These are phyloP conservation scores for Troides oblongomaculatus DNA, from an alignment of 2,888 invertebrate genomes.

Conservation along the genomic window DNA sequence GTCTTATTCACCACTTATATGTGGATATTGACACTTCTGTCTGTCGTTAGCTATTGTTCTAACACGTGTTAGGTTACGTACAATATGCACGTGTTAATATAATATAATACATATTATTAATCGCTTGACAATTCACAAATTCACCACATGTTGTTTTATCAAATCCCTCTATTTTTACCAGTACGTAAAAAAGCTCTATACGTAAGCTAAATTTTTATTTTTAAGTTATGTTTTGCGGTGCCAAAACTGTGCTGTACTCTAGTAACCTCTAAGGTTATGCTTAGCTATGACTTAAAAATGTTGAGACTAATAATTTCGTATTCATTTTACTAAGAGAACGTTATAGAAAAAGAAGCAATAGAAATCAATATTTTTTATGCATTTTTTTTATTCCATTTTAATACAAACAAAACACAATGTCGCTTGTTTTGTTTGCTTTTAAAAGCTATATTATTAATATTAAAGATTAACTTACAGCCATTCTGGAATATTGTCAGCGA, in stretches of 20 bases:
- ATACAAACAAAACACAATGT: too few species aligned
- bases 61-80: slow-evolving; percentile 67
- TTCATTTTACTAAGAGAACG: too few species aligned
- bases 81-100: slow-evolving; percentile 58
- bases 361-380: too few species aligned
- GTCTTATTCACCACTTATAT: slow-evolving; percentile 62
- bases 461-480: not conserved
- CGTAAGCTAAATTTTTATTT: not conserved
- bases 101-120: slow-evolving; percentile 1
- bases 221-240: not conserved
- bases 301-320: too few species aligned
- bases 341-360: too few species aligned
- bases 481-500: not conserved
- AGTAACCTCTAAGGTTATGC: too few species aligned
- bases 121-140: not conserved
- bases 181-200: not conserved
- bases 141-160: not conserved
- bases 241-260: not conserved
- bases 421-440: not conserved
- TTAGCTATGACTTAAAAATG: too few species aligned
- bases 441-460: not conserved
- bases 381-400: too few species aligned
- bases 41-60: slow-evolving; percentile 67
- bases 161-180: not conserved
- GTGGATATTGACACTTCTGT: slow-evolving; percentile 76